Evolutionary conservation across 2,797 vertebrate species (phyloP), one percentile per base, ranked within the genome.

Genomic region (Selene dorsalis): DNA sequence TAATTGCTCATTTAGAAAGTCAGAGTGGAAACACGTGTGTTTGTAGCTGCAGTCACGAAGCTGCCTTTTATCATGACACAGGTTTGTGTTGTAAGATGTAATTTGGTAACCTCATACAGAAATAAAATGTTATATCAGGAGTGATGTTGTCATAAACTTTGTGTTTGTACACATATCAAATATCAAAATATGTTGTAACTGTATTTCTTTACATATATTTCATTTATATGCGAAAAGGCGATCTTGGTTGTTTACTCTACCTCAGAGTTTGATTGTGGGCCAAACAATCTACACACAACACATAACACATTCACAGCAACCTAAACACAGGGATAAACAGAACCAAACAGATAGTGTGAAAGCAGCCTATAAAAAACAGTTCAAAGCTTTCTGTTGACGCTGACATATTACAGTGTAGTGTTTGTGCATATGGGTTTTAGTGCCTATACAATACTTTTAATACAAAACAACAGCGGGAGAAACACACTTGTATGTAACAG

Each of bases 1-100:
- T 75, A 57, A 83, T 77, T 62, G 73, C 50, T 83, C 30, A 39
- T 59, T 79, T 60, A 70, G 3, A 85, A 11, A 35, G 32, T 35
- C 6, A 30, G 53, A 80, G 47, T 50, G 45, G 72, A 67, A 77
- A 75, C 77, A 73, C 45, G 41, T 30, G 32, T 55, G 56, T 77
- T 73, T 66, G 39, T 26, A 63, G 68, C 60, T 75, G 68, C 35
- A 35, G 64, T 47, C 48, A 56, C 22, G 57, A 13, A 80, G 57
- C 57, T 9, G 4, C 38, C 22, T 73, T 81, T 71, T 50, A 68
- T 71, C 30, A 73, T 53, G 30, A 66, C 22, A 38, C 55, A 68
- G 43, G 72, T 38, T 63, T 55, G 52, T 53, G 63, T 4, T 38
- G 59, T 63, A 61, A 24, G 32, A 59, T 45, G 4, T 16, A 55